Base-by-base conservation (phyloP, 2,113 vertebrate genomes). In the Pelvicachromis taeniatus region DNA sequence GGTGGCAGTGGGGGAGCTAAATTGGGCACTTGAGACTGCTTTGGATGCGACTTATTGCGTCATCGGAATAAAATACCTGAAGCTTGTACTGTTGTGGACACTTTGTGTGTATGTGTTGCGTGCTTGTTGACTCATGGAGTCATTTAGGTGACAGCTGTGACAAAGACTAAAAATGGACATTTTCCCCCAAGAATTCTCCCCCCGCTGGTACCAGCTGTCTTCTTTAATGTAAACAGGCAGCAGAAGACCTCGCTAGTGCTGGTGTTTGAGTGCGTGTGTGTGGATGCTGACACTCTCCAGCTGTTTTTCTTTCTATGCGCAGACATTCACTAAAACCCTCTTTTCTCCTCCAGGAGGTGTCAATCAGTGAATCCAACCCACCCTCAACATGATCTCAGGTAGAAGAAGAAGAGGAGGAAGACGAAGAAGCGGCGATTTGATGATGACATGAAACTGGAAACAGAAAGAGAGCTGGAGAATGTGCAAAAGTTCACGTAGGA, bases 161-260 rank as follows among this genome's bases (percentile, higher is more conserved):
- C 42, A 52, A 26, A 85, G 26, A 75, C 82, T 89, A 84, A 88
- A 80, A 73, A 73, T 58, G 33, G 75, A 78, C 13, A 63, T 63
- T 68, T 35, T 54, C 45, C 81, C 82, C 31, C 14, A 12, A 70
- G 80, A 88, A 40, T 70, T 59, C 48, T 50, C 16, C 17, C 33
- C 29, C 31, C 16, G 40, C 82, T 84, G 77, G 31, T 87, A 84
- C 53, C 40, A 19, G 12, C 63, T 83, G 63, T 87, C 87, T 80
- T 10, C 26, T 79, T 84, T 23, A 70, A 84, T 80, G 83, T 63
- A 81, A 91, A 90, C 65, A 86, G 14, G 26, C 38, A 81, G 63
- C 42, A 9, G 48, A 87, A 85, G 8, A 52, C 56, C n/a, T 26
- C 4, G 3, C 19, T 3, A 2, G 35, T 68, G 63, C 63, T 68